Evolutionary conservation across 2,797 vertebrate genomes (phyloP).

Genomic region (Sebastes vulpes): DNA sequence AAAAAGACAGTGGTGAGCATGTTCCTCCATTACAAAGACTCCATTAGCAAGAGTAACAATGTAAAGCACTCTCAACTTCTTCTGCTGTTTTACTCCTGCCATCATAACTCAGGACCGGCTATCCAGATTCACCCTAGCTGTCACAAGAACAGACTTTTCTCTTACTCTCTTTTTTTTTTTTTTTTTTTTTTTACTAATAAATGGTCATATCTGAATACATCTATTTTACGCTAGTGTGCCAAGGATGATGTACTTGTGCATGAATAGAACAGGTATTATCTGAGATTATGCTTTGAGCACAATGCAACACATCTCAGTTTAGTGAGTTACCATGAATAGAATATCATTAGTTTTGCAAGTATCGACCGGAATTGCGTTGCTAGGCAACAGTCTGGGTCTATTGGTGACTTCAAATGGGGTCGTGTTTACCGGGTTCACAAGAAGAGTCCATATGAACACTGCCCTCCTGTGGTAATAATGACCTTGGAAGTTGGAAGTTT

Average conservation of each 20-base stretch:
- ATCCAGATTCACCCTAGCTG: background rate
- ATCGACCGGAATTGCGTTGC: no score
- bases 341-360: background rate
- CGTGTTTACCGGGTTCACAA: no score
- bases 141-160: background rate
- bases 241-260: background rate
- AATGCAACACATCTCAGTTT: background rate
- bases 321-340: background rate
- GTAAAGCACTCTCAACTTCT: conserved; percentile 61
- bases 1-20: conserved; percentile 33
- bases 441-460: no score
- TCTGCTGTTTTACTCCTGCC: conserved; percentile 11
- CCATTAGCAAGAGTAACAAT: conserved; percentile 66
- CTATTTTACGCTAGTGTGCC: background rate
- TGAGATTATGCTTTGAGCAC: background rate
- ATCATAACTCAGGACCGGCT: background rate
- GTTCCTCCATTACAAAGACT: conserved; percentile 45
- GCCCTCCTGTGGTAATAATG: no score
- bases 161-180: no score
- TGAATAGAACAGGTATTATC: background rate
- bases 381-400: no score
- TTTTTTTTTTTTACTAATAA: background rate
- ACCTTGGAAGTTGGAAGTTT: no score
- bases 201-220: background rate
- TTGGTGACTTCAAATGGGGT: no score